phyloP scores from a whole-genome alignment of 2,888 invertebrate species.

The Cheilosia variabilis region DNA sequence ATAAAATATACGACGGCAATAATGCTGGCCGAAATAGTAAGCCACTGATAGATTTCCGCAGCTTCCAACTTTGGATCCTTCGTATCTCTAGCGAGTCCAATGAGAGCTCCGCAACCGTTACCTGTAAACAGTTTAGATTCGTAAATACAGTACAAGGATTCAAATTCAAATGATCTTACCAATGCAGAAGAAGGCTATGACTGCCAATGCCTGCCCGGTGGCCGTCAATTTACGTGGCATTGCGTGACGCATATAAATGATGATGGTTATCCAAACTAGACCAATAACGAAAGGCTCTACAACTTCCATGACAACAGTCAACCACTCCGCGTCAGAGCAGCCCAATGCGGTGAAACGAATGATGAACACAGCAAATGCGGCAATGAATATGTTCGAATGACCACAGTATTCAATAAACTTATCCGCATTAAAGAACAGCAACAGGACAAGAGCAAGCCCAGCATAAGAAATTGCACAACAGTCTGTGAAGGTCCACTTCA shows the following conservation, averaged over 20 bases:
- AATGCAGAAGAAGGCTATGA: slow-evolving; percentile 91
- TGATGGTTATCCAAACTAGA: slow-evolving; percentile 91
- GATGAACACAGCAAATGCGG: slow-evolving; percentile 92
- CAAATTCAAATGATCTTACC: slow-evolving; percentile 82
- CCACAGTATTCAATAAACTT: slow-evolving; percentile 92
- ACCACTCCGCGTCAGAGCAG: slow-evolving; percentile 85
- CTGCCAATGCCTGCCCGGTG: slow-evolving; percentile 91
- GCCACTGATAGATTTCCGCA: slow-evolving; percentile 86
- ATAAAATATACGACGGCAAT: slow-evolving; percentile 89
- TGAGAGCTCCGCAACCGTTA: slow-evolving; percentile 89
- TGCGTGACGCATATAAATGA: slow-evolving; percentile 92
- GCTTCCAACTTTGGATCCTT: slow-evolving; percentile 78
- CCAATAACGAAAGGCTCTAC: slow-evolving; percentile 91
- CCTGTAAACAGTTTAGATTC: slow-evolving; percentile 84
- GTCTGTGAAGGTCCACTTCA: slow-evolving; percentile 87
- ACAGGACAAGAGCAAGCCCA: slow-evolving; percentile 79
- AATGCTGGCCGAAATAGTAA: slow-evolving; percentile 87
- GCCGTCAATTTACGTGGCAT: slow-evolving; percentile 91
- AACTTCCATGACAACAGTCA: slow-evolving; percentile 88
- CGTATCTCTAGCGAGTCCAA: slow-evolving; percentile 85
- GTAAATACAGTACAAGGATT: slow-evolving; percentile 1
- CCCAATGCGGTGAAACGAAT: slow-evolving; percentile 88
- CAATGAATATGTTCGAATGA: slow-evolving; percentile 91
- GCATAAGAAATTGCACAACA: slow-evolving; percentile 77
- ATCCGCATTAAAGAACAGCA: slow-evolving; percentile 87